Conservation (phyloP, 2,888 invertebrate genomes). For the Lepidochrysops patricia region DNA sequence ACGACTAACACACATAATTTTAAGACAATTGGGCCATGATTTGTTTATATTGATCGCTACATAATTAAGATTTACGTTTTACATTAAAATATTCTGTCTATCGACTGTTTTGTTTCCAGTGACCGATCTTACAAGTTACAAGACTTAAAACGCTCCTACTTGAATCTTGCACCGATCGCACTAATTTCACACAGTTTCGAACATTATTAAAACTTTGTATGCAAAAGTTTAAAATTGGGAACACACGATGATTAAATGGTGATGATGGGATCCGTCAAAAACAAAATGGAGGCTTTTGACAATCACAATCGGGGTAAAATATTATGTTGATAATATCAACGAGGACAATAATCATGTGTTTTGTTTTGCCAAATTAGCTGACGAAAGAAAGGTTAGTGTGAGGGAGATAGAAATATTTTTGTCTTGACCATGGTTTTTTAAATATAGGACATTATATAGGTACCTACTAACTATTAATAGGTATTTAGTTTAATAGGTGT, state of each 20-base stretch:
- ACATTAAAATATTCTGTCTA: no score
- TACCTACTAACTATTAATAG: no score
- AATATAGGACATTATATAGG: no score
- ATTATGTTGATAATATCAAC: neutral
- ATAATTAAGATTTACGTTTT: no score
- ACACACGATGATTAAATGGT: neutral
- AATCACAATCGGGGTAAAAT: neutral
- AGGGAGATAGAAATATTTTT: neutral
- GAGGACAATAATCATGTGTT: neutral
- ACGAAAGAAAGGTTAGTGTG: neutral
- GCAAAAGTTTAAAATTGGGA: conserved; percentile 7
- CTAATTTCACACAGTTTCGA: conserved; percentile 5
- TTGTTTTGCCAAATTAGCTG: neutral
- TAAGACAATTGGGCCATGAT: no score
- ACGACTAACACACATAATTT: no score
- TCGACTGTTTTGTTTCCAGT: neutral
- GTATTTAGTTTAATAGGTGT: no score
- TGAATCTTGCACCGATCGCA: neutral
- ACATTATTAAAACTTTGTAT: conserved; percentile 6
- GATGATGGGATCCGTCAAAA: neutral
- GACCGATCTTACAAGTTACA: neutral
- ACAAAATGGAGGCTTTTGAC: conserved; percentile 1
- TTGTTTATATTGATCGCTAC: no score
- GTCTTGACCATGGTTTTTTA: no score
- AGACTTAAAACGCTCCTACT: neutral